Evolutionary conservation across 1,140 invertebrate genomes (phyloP), one percentile per base, ranked within the genome.

Genomic region (Aethina tumida): DNA sequence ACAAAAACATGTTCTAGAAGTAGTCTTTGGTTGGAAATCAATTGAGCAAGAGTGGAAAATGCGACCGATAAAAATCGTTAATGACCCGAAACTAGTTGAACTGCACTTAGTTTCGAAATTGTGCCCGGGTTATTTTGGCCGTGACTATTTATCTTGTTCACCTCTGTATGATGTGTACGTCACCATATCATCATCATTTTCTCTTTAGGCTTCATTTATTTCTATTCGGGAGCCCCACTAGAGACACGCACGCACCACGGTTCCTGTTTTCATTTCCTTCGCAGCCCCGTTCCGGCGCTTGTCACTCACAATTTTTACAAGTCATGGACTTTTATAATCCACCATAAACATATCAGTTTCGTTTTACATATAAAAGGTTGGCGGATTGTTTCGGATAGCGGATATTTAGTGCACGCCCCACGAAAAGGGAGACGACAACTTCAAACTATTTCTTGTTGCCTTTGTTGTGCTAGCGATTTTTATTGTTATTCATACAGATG

Each of bases 321-420:
- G 51, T 59, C 58, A 62, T 62, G 56, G 50, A 62, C 48, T 59
- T 62, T 60, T 59, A 62, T 62, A 60, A 60, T 60, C 57, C 46
- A 36, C 55, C 47, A 56, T 58, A 58, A 56, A 58, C 48, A 54
- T 56, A 59, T 53, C 55, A 52, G 55, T 50, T 48, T 45, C 50
- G 49, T 48, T 59, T 58, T 56, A 50, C 56, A 59, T 57, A 53
- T 50, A 54, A 59, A 59, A 56, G 50, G 51, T 54, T 47, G 43
- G 27, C 43, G 50, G 41, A 56, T 56, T 56, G 51, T 50, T 53
- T 51, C 53, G 53, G 49, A 45, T 42, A 35, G 41, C 39, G 43
- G 48, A 52, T 45, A 46, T 49, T 51, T 49, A 37, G 39, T 34
- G 33, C 34, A 22, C 21, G 21, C n/a, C n/a, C 12, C 10, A 2